These are phyloP conservation scores for Ptychoptera contaminata DNA, from an alignment of 2,888 invertebrate species.

Conservation along the genomic window DNA sequence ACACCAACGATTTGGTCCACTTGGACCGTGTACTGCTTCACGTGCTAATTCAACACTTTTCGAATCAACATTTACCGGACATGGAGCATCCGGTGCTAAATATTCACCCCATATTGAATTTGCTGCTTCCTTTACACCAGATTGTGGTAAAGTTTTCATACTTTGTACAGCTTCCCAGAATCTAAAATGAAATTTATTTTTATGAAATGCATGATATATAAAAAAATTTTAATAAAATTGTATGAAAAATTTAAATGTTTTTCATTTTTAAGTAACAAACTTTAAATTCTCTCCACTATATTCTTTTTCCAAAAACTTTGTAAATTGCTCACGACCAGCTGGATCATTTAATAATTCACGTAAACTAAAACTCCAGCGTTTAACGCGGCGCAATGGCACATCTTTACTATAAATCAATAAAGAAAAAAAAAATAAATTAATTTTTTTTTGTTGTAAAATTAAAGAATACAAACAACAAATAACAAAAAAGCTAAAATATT, in stretches of 20 bases:
- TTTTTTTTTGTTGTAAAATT: not conserved
- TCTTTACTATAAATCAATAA: constrained; percentile 51
- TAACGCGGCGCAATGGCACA: constrained; percentile 80
- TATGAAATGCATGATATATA: too few relatives aligned
- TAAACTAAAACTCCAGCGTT: constrained; percentile 93
- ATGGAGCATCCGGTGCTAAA: constrained; percentile 83
- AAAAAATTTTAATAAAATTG: too few relatives aligned
- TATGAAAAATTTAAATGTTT: too few relatives aligned
- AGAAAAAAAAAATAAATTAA: not conserved
- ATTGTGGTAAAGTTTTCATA: constrained; percentile 73
- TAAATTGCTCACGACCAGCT: constrained; percentile 92
- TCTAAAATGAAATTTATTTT: constrained; percentile 32
- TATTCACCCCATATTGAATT: constrained; percentile 87
- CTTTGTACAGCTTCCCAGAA: constrained; percentile 94
- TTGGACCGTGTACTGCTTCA: constrained; percentile 46
- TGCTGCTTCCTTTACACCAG: constrained; percentile 67
- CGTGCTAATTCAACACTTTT: constrained; percentile 72
- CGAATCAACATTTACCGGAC: constrained; percentile 95
- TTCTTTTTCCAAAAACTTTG: constrained; percentile 90
- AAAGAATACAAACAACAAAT: constrained; percentile 3
- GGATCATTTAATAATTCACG: constrained; percentile 88
- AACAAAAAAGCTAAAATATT: constrained; percentile 1
- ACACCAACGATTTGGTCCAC: constrained; percentile 76
- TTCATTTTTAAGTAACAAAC: constrained; percentile 40
- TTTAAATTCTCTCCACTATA: constrained; percentile 97